These are phyloP conservation scores for Epizoanthus scotinus DNA, from an alignment of 92 coral and sea anemone species.

Conservation along the genomic window DNA sequence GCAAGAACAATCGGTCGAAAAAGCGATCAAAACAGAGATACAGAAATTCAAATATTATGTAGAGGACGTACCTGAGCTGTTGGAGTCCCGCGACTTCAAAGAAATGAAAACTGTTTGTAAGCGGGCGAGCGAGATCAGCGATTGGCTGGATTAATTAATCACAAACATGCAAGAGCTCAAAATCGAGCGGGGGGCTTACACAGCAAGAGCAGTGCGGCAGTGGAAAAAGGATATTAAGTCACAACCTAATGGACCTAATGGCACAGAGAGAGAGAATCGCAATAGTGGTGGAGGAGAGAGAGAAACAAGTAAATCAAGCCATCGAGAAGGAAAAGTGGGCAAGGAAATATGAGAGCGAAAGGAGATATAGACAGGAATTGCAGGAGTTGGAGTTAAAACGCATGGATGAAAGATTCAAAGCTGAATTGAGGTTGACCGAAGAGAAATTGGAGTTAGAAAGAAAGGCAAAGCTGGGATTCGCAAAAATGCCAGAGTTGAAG, in stretches of 20 bases:
- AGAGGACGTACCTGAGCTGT: constrained; percentile 51
- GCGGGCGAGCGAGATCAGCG: constrained; percentile 43
- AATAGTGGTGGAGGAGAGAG: constrained; percentile 35
- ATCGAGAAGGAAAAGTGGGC: constrained; percentile 38
- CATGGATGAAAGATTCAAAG: constrained; percentile 54
- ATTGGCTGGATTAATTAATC: constrained; percentile 51
- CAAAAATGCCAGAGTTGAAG: constrained; percentile 58
- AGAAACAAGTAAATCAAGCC: constrained; percentile 6
- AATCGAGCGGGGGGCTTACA: constrained; percentile 44
- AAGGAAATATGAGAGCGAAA: constrained; percentile 50
- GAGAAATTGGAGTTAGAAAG: constrained; percentile 49
- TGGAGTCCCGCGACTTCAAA: constrained; percentile 40
- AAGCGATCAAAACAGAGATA: constrained; percentile 50
- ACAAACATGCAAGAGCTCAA: constrained; percentile 53
- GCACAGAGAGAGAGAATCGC: constrained; percentile 37
- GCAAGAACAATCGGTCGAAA: constrained; percentile 38
- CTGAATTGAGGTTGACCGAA: constrained; percentile 44
- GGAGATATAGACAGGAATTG: constrained; percentile 41
- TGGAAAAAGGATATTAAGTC: constrained; percentile 57
- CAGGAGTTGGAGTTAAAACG: constrained; percentile 57
- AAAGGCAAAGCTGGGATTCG: constrained; percentile 27
- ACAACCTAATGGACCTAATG: constrained; percentile 47
- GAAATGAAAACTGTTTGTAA: constrained; percentile 48
- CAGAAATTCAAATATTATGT: constrained; percentile 61
- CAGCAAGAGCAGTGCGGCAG: constrained; percentile 55